Base-by-base conservation (phyloP, 2,113 vertebrate species). In the Bambusicola thoracicus region DNA sequence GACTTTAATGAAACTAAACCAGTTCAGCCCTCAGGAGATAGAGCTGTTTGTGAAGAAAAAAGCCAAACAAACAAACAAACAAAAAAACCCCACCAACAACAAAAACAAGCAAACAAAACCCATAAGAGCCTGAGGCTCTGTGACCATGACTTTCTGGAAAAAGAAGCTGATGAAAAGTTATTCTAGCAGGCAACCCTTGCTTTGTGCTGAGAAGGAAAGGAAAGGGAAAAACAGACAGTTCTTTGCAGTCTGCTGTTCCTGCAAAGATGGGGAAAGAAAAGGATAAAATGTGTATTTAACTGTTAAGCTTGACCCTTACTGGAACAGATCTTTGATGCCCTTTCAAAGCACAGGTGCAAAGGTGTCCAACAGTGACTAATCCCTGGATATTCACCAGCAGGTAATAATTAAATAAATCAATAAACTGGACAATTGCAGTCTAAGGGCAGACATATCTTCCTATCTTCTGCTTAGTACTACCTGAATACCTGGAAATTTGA, bases 11-110 rank as follows among this genome's bases (percentile, higher is more conserved):
- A 85, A 94, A 82, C 0, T 1, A 89, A 95, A 83, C 24, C 63
- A 88, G 85, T 59, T 93, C 70, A 93, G 63, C 59, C 70, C 90
- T 91, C 87, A 49, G 55, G 90, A 91, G 85, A 89, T 5, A 34
- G 30, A 89, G 44, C 36, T 94, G 67, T 82, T 66, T 44, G 53
- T 73, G 75, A 11, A 84, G 67, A 88, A 92, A 27, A 68, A n/a
- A n/a, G n/a, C n/a, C n/a, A n/a, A n/a, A n/a, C n/a, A n/a, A n/a
- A n/a, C 86, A 78, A 88, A 94, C 30, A 65, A 3, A 0, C 17
- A 63, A 67, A 58, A 9, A 90, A 81, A 88, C 90, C 22, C 22
- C 12, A 59, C 24, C 22, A 49, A 53, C 25, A 51, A 15, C 49
- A 17, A 89, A 74, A 90, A 94, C 32, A 65, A 3, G 0, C 22